phyloP scores from a whole-genome alignment of 2,113 vertebrate species.

The Pyrgilauda ruficollis region DNA sequence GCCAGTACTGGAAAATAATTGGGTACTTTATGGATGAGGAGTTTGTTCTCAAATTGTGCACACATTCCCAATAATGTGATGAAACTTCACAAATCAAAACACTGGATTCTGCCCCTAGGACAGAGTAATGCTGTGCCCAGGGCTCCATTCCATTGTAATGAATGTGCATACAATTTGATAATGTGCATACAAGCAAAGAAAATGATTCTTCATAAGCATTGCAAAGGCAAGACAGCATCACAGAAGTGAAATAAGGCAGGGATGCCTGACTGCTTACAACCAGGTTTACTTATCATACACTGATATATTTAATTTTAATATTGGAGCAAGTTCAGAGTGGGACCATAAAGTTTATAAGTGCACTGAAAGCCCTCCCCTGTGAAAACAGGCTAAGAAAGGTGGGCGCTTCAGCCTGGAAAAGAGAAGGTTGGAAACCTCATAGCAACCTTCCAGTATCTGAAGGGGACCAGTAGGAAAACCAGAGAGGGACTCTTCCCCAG shows the following conservation, averaged over 20 bases:
- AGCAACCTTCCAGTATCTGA: neutral
- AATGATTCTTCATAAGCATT: neutral
- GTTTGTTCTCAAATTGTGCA: neutral
- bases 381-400: neutral
- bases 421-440: neutral
- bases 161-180: fast-evolving
- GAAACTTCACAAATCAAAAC: neutral
- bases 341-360: neutral
- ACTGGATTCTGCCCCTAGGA: neutral
- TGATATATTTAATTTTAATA: neutral
- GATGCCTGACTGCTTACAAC: neutral
- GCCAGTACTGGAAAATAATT: neutral
- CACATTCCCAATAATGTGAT: neutral
- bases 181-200: neutral
- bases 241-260: neutral
- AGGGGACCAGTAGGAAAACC: neutral
- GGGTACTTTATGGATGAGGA: neutral
- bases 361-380: neutral
- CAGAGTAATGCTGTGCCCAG: fast-evolving
- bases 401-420: neutral
- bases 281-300: neutral
- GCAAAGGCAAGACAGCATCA: neutral
- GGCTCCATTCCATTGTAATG: neutral
- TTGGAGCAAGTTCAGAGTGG: neutral
- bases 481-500: neutral